Conservation (phyloP, 2,797 vertebrate species). For the Malacoraja senta region DNA sequence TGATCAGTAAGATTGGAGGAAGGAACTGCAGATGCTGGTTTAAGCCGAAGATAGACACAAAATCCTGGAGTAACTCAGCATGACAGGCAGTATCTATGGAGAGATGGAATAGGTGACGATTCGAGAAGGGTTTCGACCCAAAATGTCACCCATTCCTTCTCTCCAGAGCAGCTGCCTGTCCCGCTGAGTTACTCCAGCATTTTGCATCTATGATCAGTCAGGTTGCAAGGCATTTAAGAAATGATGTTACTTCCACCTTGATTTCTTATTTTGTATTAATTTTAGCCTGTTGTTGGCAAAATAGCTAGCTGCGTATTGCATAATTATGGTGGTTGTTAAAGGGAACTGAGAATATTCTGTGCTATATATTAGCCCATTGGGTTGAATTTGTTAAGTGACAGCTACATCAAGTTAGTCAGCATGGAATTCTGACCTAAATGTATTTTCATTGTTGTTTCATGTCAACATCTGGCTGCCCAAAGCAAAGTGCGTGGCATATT, state of each 20-base stretch:
- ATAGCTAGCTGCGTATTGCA: background rate
- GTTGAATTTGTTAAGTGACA: background rate
- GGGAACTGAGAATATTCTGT: background rate
- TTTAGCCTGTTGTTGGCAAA: background rate
- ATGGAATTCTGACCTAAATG: conserved; percentile 12
- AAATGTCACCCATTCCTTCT: too few species aligned
- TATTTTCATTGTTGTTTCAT: conserved; percentile 11
- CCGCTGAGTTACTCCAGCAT: too few species aligned
- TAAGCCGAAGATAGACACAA: too few species aligned
- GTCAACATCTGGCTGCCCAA: conserved; percentile 7
- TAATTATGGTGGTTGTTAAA: background rate
- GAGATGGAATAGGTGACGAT: too few species aligned
- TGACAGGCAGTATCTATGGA: too few species aligned
- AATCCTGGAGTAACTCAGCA: too few species aligned
- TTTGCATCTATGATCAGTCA: background rate
- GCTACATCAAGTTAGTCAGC: background rate
- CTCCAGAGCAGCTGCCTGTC: too few species aligned
- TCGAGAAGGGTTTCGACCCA: too few species aligned
- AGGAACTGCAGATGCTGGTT: too few species aligned
- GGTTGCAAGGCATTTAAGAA: background rate
- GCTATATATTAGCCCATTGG: background rate
- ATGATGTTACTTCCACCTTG: background rate
- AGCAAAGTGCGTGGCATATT: background rate
- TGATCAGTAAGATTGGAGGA: too few species aligned
- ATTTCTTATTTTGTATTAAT: background rate